These are phyloP conservation scores for Channa argus DNA, from an alignment of 2,113 vertebrate genomes.

Conservation along the genomic window DNA sequence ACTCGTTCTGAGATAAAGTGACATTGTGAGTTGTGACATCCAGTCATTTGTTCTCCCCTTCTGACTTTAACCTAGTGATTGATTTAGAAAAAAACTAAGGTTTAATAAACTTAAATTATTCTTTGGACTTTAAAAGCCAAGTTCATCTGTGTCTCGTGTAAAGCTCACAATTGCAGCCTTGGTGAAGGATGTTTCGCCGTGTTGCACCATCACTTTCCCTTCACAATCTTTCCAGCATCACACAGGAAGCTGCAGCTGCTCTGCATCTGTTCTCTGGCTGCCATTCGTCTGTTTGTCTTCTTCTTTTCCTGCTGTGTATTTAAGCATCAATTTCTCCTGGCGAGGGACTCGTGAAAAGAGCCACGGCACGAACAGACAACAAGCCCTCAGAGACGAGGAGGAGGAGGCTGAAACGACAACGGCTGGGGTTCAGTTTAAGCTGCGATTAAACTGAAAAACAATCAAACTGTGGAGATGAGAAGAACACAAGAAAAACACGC, in stretches of 20 bases:
- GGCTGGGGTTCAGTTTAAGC: slow-evolving; percentile 49
- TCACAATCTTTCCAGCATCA: slow-evolving; percentile 35
- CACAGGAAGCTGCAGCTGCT: slow-evolving; percentile 29
- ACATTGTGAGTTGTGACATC: too few relatives aligned
- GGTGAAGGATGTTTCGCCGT: slow-evolving; percentile 36
- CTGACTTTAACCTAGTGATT: too few relatives aligned
- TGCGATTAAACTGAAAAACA: slow-evolving; percentile 70
- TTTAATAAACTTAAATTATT: too few relatives aligned
- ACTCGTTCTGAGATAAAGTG: too few relatives aligned
- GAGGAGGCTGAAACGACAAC: slow-evolving; percentile 60
- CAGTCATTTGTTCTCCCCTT: too few relatives aligned
- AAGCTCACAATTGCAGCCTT: neutral
- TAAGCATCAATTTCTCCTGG: slow-evolving; percentile 52
- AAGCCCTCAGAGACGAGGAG: slow-evolving; percentile 63
- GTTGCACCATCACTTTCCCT: slow-evolving; percentile 56
- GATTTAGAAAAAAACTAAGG: too few relatives aligned
- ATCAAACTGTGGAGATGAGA: slow-evolving; percentile 59
- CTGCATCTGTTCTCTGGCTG: slow-evolving; percentile 60
- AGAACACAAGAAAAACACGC: slow-evolving; percentile 9
- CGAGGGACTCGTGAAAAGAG: slow-evolving; percentile 62
- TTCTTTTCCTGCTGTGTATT: slow-evolving; percentile 54
- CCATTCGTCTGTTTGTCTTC: slow-evolving; percentile 65
- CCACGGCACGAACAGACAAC: slow-evolving; percentile 68
- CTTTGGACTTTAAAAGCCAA: too few relatives aligned
- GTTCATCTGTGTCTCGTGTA: neutral